These are phyloP conservation scores for Lycaena phlaeas DNA, from an alignment of 2,888 invertebrate species.

Conservation along the genomic window DNA sequence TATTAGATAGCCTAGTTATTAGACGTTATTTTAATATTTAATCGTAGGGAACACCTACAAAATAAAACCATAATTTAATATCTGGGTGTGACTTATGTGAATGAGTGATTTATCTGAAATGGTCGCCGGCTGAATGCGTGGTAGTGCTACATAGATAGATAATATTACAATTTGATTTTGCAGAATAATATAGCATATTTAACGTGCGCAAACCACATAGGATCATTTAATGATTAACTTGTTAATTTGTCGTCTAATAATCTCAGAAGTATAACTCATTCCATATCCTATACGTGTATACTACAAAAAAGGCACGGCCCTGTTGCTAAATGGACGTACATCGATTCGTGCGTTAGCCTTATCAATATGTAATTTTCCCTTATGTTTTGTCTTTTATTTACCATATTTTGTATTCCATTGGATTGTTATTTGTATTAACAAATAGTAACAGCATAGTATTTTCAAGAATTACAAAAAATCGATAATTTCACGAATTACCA, in stretches of 20 bases:
- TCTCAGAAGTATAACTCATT: not conserved
- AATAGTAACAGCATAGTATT: not conserved
- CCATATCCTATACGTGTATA: slow-evolving; percentile 17
- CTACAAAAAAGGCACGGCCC: slow-evolving; percentile 45
- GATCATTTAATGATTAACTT: slow-evolving; percentile 7
- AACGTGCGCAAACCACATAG: not conserved
- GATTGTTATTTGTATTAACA: not conserved
- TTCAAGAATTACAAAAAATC: slow-evolving; percentile 3
- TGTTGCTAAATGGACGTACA: slow-evolving; percentile 50
- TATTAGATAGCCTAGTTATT: slow-evolving; percentile 23
- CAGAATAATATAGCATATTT: not conserved
- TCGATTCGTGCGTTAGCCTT: slow-evolving; percentile 41
- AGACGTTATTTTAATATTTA: not conserved
- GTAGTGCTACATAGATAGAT: slow-evolving; percentile 12
- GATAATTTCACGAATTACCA: not conserved
- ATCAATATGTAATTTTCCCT: slow-evolving; percentile 25
- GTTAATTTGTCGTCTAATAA: not conserved
- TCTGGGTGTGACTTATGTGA: slow-evolving; percentile 20
- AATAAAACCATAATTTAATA: slow-evolving; percentile 2
- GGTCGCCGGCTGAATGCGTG: slow-evolving; percentile 28
- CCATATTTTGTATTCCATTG: slow-evolving; percentile 6
- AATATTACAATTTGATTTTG: slow-evolving; percentile 3
- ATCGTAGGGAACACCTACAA: not conserved
- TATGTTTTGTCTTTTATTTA: slow-evolving; percentile 21
- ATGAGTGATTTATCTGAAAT: slow-evolving; percentile 19